A percentile compares a stretch with the other conserved stretches of the same genome.
Evolutionary conservation across 2,797 vertebrate genomes (phyloP).

Genomic region (Pantherophis vulpinus): DNA sequence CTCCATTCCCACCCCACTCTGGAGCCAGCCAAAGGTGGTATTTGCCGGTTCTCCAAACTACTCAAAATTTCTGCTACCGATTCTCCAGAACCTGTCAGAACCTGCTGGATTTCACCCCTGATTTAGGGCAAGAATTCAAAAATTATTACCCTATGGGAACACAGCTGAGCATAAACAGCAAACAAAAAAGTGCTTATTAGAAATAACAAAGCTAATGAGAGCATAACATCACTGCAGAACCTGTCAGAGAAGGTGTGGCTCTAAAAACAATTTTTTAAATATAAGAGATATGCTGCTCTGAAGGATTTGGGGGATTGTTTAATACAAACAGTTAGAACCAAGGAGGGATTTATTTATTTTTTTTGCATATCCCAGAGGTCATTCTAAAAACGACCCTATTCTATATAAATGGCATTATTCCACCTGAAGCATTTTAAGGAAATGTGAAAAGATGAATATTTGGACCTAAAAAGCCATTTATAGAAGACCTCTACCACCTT

Average conservation of each 20-base stretch:
- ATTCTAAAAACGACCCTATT: not conserved
- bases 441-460: not conserved
- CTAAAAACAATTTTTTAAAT: not conserved
- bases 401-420: not conserved
- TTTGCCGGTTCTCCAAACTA: no score
- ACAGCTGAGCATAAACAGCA: not conserved
- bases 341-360: not conserved
- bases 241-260: not conserved
- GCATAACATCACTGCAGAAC: not conserved
- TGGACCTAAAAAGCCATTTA: not conserved
- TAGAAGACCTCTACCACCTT: not conserved
- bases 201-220: not conserved
- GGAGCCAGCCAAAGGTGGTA: no score
- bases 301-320: not conserved
- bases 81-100: no score
- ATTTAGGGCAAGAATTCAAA: not conserved
- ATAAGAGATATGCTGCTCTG: not conserved
- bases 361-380: not conserved
- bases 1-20: no score
- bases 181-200: not conserved
- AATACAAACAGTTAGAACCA: not conserved
- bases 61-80: no score
- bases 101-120: no score
- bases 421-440: not conserved
- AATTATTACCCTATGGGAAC: not conserved